Evolutionary conservation across 92 coral and sea anemone genomes (phyloP), one percentile per base, ranked within the genome.

Genomic region (Epizoanthus stellaris): DNA sequence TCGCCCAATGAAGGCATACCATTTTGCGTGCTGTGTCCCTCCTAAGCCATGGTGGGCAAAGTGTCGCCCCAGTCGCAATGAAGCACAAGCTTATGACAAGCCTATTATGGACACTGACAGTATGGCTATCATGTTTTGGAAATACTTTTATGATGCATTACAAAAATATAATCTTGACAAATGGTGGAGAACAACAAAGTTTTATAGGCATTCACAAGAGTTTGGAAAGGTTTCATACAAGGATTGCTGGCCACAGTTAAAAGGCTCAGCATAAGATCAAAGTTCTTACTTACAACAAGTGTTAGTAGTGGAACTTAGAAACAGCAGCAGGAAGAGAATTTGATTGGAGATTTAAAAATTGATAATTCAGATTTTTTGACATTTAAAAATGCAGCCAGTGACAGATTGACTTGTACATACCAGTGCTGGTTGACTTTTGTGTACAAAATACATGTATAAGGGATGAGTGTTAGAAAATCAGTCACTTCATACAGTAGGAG

Each of bases 121-220:
- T 20, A 87, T 87, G 87, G 90, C 88, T 40, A 68, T 91, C 12
- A 14, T 87, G 3, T 94, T 88, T 72, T 94, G 98, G 98, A 92
- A 91, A 57, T 76, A 87, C 61, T 80, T 91, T 36, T 94, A 91
- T 60, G 84, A 91, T n/a, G 70, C 87, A 62, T 82, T 94, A 40
- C 85, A 87, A 30, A 88, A 75, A n/a, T 64, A 89, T 70, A 20
- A 68, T 16, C 85, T 94, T 39, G 90, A 94, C 21, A 75, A 34
- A 3, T 94, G 98, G 98, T 94, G 98, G 98, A 89, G 74, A 66
- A 69, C 92, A 1, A 87, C 98, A 9, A 70, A 86, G 76, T 95
- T 91, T 68, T 89, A 67, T 52, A 85, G 79, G 42, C 75, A 81
- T 47, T 45, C 57, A 5, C 95, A 93, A 64, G 98, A 93, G 67